Evolutionary conservation across 1,140 invertebrate species (phyloP).

Genomic region (Liolophura sinensis): DNA sequence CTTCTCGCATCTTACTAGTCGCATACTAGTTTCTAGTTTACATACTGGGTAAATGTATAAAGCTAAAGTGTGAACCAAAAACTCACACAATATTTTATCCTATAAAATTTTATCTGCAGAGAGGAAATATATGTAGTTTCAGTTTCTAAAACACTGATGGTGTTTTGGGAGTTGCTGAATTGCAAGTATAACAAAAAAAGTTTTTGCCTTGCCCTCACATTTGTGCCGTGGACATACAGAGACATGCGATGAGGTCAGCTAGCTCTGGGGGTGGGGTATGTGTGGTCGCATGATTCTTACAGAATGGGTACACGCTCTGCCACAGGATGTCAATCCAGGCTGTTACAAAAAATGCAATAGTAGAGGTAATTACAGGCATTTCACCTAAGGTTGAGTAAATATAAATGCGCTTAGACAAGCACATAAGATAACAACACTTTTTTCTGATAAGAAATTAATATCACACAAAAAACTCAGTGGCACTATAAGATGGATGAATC

Average conservation of each 20-base stretch:
- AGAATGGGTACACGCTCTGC: conserved; percentile 31
- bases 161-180: not conserved
- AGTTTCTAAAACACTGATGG: not conserved
- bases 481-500: too few relatives aligned
- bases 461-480: too few relatives aligned
- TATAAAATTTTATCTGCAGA: not conserved
- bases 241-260: conserved; percentile 34
- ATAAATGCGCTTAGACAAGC: too few relatives aligned
- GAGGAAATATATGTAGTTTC: not conserved
- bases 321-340: conserved; percentile 26
- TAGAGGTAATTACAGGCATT: not conserved
- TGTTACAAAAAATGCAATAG: conserved; percentile 12
- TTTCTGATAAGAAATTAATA: too few relatives aligned
- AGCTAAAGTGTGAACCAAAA: not conserved
- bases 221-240: conserved; percentile 19
- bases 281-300: conserved; percentile 28
- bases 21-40: too few relatives aligned
- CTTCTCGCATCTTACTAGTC: too few relatives aligned
- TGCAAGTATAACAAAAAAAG: not conserved
- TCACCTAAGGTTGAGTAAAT: not conserved
- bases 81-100: not conserved
- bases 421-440: too few relatives aligned
- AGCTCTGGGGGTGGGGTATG: conserved; percentile 28
- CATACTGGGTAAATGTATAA: too few relatives aligned
- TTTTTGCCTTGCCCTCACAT: conserved; percentile 10